phyloP scores from a whole-genome alignment of 2,113 vertebrate genomes.

The Columba livia region DNA sequence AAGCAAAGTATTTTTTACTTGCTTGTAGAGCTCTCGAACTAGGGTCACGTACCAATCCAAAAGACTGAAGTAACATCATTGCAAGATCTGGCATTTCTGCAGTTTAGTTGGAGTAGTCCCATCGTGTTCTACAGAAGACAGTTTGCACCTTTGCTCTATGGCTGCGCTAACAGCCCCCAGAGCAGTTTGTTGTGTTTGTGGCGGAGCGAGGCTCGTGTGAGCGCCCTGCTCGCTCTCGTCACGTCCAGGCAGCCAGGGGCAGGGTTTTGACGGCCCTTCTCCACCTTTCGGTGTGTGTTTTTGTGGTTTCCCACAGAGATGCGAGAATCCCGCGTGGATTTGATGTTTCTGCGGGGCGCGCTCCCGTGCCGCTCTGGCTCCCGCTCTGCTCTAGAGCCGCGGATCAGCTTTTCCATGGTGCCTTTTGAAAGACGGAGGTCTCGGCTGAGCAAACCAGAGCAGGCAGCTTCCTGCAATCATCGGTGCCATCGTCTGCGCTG shows the following conservation, averaged over 20 bases:
- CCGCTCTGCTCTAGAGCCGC: neutral
- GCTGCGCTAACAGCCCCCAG: neutral
- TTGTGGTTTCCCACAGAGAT: neutral
- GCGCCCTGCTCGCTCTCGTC: neutral
- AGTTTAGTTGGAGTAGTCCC: neutral
- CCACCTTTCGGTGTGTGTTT: neutral
- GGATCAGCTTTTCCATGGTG: neutral
- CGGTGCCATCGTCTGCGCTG: constrained; percentile 80
- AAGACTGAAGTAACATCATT: neutral
- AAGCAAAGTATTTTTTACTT: neutral
- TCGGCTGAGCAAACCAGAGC: constrained; percentile 59
- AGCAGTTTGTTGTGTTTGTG: neutral
- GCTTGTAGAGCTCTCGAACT: neutral
- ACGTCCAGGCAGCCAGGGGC: neutral
- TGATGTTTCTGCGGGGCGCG: neutral
- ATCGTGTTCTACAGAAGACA: neutral
- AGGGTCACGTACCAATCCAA: neutral
- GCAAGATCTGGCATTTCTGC: neutral
- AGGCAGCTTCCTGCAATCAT: constrained; percentile 80
- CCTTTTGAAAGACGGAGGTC: constrained; percentile 35
- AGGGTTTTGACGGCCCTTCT: neutral
- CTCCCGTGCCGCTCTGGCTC: neutral
- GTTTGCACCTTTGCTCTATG: neutral
- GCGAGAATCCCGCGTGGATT: neutral
- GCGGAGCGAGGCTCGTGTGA: neutral